phyloP scores from a whole-genome alignment of 2,113 vertebrate species.

The Hydrochoerus hydrochaeris region DNA sequence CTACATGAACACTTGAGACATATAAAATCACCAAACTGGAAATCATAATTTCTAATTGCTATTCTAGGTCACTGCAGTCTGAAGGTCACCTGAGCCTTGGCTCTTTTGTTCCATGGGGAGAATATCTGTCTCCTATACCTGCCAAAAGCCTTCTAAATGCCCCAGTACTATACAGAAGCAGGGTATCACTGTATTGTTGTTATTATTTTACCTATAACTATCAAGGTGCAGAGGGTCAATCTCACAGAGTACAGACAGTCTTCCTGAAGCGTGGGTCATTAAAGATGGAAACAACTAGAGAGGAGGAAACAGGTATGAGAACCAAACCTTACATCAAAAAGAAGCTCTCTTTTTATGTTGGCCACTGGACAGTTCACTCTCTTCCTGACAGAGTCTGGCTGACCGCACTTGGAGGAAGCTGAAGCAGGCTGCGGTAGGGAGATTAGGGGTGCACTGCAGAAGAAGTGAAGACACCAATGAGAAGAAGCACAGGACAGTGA shows the following conservation, averaged over 20 bases:
- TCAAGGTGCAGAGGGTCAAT: not conserved
- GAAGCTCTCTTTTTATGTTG: not conserved
- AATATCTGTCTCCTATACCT: not conserved
- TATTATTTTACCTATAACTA: not conserved
- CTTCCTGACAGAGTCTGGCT: not conserved
- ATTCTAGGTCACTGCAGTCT: not conserved
- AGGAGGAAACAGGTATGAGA: not conserved
- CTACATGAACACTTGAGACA: not conserved
- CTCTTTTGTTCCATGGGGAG: not conserved
- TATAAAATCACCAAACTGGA: not conserved
- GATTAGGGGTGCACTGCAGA: not conserved
- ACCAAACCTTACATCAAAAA: not conserved
- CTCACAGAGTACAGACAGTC: not conserved
- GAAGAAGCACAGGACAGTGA: not conserved
- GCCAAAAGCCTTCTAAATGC: not conserved
- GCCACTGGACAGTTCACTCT: not conserved
- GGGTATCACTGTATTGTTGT: not conserved
- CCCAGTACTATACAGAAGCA: not conserved
- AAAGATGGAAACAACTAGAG: not conserved
- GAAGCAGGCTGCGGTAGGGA: not conserved
- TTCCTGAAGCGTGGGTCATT: not conserved
- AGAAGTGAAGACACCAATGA: not conserved
- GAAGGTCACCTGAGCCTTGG: not conserved
- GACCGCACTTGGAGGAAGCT: constrained; percentile 26
- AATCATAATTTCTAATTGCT: not conserved